Evolutionary conservation across 2,113 vertebrate species (phyloP).

Genomic region (Pleuronectes platessa): DNA sequence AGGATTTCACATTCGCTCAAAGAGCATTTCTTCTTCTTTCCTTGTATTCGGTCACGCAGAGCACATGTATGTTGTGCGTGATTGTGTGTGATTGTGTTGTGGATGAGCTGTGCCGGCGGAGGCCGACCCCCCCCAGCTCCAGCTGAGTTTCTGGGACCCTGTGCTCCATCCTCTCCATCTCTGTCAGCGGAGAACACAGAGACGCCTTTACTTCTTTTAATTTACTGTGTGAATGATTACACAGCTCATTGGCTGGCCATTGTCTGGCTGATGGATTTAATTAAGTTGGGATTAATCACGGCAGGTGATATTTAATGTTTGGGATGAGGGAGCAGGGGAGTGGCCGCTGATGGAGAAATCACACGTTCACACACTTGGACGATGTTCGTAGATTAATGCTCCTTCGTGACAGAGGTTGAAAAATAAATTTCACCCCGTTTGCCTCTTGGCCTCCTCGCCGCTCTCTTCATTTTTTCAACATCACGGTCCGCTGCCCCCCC

Average conservation of each 20-base stretch:
- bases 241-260: slow-evolving; percentile 99
- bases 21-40: neutral
- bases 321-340: slow-evolving; percentile 78
- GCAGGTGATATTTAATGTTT: slow-evolving; percentile 98
- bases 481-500: slow-evolving; percentile 45
- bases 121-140: neutral
- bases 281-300: slow-evolving; percentile 99
- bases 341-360: slow-evolving; percentile 53
- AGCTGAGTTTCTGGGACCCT: slow-evolving; percentile 56
- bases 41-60: neutral
- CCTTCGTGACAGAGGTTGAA: slow-evolving; percentile 83
- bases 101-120: neutral
- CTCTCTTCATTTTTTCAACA: slow-evolving; percentile 73
- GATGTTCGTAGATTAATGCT: slow-evolving; percentile 93
- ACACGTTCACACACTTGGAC: slow-evolving; percentile 80
- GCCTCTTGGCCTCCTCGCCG: slow-evolving; percentile 69
- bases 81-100: neutral
- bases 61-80: neutral
- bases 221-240: slow-evolving; percentile 99
- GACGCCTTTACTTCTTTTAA: slow-evolving; percentile 89
- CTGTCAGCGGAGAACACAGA: slow-evolving; percentile 92
- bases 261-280: slow-evolving; percentile 99
- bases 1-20: neutral
- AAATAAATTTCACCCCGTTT: slow-evolving; percentile 79
- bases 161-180: slow-evolving; percentile 90